These are phyloP conservation scores for Diplodus sargus DNA, from an alignment of 2,797 vertebrate species.

Conservation along the genomic window DNA sequence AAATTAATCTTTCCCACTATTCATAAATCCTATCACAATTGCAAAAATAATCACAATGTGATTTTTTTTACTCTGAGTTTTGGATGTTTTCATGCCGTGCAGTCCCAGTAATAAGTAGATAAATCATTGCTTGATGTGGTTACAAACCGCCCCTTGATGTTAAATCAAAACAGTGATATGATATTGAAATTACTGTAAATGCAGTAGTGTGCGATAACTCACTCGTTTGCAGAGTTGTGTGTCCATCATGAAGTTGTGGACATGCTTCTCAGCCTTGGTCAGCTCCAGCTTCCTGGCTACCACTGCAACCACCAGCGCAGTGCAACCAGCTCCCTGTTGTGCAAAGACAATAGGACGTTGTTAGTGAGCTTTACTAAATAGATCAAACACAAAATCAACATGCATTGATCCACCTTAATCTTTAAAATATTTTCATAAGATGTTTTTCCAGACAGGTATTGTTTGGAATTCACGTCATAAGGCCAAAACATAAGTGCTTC, in stretches of 20 bases:
- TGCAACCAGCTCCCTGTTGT: conserved; percentile 89
- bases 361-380: background rate
- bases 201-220: conserved; percentile 53
- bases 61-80: too few species aligned
- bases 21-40: too few species aligned
- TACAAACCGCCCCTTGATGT: too few species aligned
- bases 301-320: conserved; percentile 90
- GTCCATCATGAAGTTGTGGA: conserved; percentile 97
- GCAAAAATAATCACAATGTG: too few species aligned
- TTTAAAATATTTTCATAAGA: background rate
- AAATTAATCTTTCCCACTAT: too few species aligned
- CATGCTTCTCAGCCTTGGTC: conserved; percentile 94
- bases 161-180: background rate
- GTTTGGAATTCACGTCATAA: background rate
- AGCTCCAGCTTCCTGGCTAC: conserved; percentile 93
- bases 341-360: conserved; percentile 18
- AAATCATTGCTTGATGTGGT: background rate
- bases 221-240: conserved; percentile 95
- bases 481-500: background rate
- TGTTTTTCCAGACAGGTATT: background rate
- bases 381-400: background rate
- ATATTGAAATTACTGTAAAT: background rate
- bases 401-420: background rate
- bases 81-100: too few species aligned
- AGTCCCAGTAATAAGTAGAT: background rate